These are phyloP conservation scores for Miniopterus natalensis DNA, from an alignment of 2,113 vertebrate genomes.

Conservation along the genomic window DNA sequence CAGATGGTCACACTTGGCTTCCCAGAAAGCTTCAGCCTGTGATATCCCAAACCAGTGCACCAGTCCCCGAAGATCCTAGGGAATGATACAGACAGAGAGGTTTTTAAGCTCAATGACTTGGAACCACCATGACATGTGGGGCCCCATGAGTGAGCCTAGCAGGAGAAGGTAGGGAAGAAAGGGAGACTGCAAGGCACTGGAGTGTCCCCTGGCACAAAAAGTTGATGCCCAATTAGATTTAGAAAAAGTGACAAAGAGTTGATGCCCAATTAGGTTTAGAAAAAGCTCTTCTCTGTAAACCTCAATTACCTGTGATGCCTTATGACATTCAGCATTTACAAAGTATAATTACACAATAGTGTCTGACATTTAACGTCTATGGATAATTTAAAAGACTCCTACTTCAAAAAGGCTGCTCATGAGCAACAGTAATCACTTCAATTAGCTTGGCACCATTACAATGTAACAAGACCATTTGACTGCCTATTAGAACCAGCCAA, in stretches of 20 bases:
- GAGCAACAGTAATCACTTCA: slow-evolving; percentile 94
- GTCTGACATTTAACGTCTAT: slow-evolving; percentile 93
- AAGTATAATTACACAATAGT: slow-evolving; percentile 94
- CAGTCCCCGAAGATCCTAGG: slow-evolving; percentile 30
- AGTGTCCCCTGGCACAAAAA: slow-evolving; percentile 89
- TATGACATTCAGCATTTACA: slow-evolving; percentile 94
- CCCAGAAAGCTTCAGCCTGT: slow-evolving; percentile 44
- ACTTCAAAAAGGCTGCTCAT: slow-evolving; percentile 91
- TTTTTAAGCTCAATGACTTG: slow-evolving; percentile 70
- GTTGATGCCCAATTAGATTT: slow-evolving; percentile 92
- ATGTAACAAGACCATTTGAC: slow-evolving; percentile 94
- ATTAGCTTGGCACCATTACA: slow-evolving; percentile 94
- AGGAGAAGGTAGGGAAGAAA: slow-evolving; percentile 62
- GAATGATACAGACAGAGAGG: slow-evolving; percentile 28
- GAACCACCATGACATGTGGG: slow-evolving; percentile 68
- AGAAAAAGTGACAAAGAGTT: slow-evolving; percentile 92
- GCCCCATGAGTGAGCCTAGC: slow-evolving; percentile 55
- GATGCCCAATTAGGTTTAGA: slow-evolving; percentile 94
- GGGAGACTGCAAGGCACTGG: slow-evolving; percentile 74
- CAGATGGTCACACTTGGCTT: background rate
- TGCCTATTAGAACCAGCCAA: slow-evolving; percentile 93
- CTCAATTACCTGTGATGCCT: slow-evolving; percentile 94
- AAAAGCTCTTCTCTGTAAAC: slow-evolving; percentile 93
- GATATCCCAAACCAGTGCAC: background rate
- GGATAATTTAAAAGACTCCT: slow-evolving; percentile 93